These are phyloP conservation scores for Ganaspis brasiliensis DNA, from an alignment of 2,888 invertebrate species.

Conservation along the genomic window DNA sequence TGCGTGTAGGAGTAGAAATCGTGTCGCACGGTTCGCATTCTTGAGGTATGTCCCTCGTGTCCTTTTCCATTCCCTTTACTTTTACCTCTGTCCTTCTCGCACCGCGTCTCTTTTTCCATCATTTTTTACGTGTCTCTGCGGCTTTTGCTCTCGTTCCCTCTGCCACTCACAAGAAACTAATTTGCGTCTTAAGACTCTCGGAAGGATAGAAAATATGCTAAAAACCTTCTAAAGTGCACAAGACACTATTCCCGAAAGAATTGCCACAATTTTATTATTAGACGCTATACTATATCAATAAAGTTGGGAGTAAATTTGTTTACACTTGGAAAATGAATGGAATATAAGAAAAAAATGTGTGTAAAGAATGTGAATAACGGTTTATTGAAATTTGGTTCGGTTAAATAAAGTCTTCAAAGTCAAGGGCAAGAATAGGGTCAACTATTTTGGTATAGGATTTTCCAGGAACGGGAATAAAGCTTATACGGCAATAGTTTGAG, in stretches of 20 bases:
- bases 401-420: not conserved
- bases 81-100: slow-evolving; percentile 27
- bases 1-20: slow-evolving; percentile 56
- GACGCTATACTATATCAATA: too few species aligned
- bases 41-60: slow-evolving; percentile 55
- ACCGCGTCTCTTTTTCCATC: slow-evolving; percentile 20
- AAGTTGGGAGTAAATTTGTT: too few species aligned
- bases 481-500: not conserved
- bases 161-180: slow-evolving; percentile 26
- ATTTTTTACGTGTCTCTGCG: slow-evolving; percentile 31
- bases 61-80: slow-evolving; percentile 43
- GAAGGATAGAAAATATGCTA: not conserved
- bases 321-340: too few species aligned
- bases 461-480: not conserved
- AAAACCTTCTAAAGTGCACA: not conserved
- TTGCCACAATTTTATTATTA: not conserved
- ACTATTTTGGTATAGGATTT: not conserved
- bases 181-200: slow-evolving; percentile 1
- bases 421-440: slow-evolving; percentile 20
- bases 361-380: not conserved
- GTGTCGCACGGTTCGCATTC: slow-evolving; percentile 66
- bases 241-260: not conserved
- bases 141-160: slow-evolving; percentile 26
- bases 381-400: not conserved
- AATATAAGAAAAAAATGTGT: too few species aligned